Base-by-base conservation (phyloP, 2,797 vertebrate genomes). In the Avahi laniger region DNA sequence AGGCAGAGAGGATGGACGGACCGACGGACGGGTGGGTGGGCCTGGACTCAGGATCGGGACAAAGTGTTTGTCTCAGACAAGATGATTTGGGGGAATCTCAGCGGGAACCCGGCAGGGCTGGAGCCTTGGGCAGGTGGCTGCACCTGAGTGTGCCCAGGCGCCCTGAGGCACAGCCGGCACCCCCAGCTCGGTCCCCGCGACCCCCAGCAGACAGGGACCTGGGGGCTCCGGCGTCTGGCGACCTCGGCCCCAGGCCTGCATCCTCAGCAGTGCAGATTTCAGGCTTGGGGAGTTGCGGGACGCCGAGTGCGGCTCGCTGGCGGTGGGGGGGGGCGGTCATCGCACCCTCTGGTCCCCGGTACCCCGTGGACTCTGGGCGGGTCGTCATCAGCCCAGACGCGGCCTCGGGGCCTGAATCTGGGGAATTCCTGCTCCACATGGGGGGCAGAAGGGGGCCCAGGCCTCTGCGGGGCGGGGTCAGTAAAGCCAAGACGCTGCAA, bases 1-100 rank as follows among this genome's bases (percentile, higher is more conserved):
- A 98, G 13, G 30, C n/a, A n/a, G 63, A 50, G 41, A 93, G n/a
- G 86, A 92, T 72, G 48, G 81, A 20, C 4, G 67, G 80, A 20
- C 4, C 61, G 80, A 14, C 2, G 17, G 2, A 3, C 2, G 73
- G 92, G 18, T 14, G 43, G 86, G 63, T 76, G 79, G 83, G 2
- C 57, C 67, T 0, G 75, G 69, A 93, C 30, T 84, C 84, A 0
- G 24, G 46, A 89, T 59, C 48, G 0, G 76, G 73, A 92, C 67
- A n/a, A 24, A 38, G 81, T 89, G 67, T 59, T 95, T 92, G 70
- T 88, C 84, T 82, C 69, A 41, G 57, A 82, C 50, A 79, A 80
- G 46, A 48, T 46, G 65, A 57, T 81, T 63, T 48, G 59, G 54
- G 85, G 67, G 50, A 76, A 54, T 46, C 59, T 76, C 85, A 59